Conservation (phyloP, 2,888 invertebrate genomes). For the Acrobasis repandana region DNA sequence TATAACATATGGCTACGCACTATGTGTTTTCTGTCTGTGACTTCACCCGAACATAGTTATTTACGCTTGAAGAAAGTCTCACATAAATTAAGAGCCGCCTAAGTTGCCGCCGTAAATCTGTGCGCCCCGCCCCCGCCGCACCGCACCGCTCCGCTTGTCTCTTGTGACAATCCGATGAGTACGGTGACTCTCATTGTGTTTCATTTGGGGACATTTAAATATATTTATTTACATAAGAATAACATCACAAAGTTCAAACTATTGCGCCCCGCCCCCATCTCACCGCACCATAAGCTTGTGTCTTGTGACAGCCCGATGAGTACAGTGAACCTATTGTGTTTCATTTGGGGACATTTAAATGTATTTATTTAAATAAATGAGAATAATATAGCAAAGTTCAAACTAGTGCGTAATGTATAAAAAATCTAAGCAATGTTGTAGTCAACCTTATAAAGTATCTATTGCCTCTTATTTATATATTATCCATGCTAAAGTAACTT, state of each 20-base stretch:
- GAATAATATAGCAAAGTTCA: too few species aligned
- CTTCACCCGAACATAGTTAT: slow-evolving; percentile 24
- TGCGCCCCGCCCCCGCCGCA: slow-evolving; percentile 23
- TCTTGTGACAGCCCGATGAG: slow-evolving; percentile 30
- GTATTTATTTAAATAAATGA: neutral
- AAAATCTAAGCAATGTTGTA: too few species aligned
- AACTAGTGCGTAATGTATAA: too few species aligned
- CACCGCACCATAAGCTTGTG: slow-evolving; percentile 20
- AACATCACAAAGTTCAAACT: too few species aligned
- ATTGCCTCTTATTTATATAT: too few species aligned
- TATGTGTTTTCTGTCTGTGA: neutral
- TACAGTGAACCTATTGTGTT: slow-evolving; percentile 22
- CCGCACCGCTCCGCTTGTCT: slow-evolving; percentile 22
- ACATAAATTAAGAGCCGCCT: slow-evolving; percentile 32
- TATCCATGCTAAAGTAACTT: too few species aligned
- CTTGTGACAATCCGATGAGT: slow-evolving; percentile 31
- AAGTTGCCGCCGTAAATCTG: slow-evolving; percentile 33
- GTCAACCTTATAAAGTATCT: too few species aligned
- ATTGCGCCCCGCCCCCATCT: slow-evolving; percentile 21
- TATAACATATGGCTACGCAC: too few species aligned
- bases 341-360: neutral
- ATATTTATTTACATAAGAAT: neutral
- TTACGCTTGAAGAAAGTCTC: slow-evolving; percentile 33
- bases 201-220: neutral
- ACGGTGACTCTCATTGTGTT: slow-evolving; percentile 21